Evolutionary conservation across 2,113 vertebrate genomes (phyloP), one percentile per base, ranked within the genome.

Genomic region (Pseudorhombus dupliciocellatus): DNA sequence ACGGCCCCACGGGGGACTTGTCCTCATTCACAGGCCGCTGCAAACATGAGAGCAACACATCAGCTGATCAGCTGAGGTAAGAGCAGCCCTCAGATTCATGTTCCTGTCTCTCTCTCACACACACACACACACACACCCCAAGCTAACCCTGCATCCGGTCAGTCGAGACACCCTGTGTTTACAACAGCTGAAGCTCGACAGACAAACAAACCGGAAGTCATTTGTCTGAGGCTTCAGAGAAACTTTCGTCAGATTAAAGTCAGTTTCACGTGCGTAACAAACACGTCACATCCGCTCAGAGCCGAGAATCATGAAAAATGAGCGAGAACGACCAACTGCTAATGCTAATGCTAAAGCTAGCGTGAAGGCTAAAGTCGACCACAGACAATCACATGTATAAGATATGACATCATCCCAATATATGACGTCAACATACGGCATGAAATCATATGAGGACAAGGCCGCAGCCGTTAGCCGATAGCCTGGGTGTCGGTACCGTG

Each of bases 1-100:
- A 94, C 0, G 93, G 93, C 0, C 93, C 93, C 46, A 94, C 93
- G 0, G 93, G 92, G 68, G 93, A 91, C 72, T 91, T 92, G 0
- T 93, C 93, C 18, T 94, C 93, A 1, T 85, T 92, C 2, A 93
- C 92, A 0, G 89, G 87, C 48, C 92, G 65, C 89, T 90, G 73
- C 48, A 54, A 57, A 79, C 55, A 80, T 22, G n/a, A n/a, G n/a
- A 53, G 3, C 20, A 24, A 25, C 52, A 53, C 11, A 22, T 18
- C 42, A 7, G 34, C 9, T 37, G 7, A 48, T n/a, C 20, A 20
- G 18, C 50, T 52, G 50, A 24, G 3, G 4, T 6, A 20, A 20
- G 40, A n/a, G n/a, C n/a, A n/a, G n/a, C n/a, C n/a, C n/a, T 42
- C 40, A 42, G 8, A 12, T 28, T 5, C 26, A 28, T 28, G 2